Conservation (phyloP, 2,113 vertebrate genomes). For the Scopus umbretta region DNA sequence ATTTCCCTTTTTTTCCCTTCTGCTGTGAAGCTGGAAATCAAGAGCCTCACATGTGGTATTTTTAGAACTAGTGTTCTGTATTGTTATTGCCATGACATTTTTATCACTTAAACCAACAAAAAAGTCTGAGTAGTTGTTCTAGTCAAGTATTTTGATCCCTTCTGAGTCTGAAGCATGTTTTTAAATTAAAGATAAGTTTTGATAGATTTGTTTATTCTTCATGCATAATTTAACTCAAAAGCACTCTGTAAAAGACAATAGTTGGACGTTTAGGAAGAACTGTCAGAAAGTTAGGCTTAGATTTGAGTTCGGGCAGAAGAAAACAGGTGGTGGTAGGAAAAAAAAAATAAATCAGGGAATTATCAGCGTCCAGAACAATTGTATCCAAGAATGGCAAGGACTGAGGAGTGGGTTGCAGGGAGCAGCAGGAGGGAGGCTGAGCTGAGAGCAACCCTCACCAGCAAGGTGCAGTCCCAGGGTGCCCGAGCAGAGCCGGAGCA, state of each 20-base stretch:
- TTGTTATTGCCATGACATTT: neutral
- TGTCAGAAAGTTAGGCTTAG: neutral
- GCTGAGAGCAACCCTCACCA: no score
- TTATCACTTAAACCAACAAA: neutral
- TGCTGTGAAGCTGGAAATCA: neutral
- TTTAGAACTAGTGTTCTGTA: neutral
- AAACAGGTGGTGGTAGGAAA: neutral
- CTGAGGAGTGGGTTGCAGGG: neutral
- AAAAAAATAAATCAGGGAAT: neutral
- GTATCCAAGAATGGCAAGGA: no score
- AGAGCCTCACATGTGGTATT: neutral
- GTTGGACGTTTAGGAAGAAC: neutral
- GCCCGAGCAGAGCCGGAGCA: neutral
- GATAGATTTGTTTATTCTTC: neutral
- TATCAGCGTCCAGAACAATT: neutral
- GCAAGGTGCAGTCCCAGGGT: neutral
- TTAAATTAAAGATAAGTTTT: neutral
- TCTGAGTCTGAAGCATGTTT: neutral
- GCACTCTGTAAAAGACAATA: neutral
- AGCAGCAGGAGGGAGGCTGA: neutral
- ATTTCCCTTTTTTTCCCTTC: no score
- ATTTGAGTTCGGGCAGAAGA: neutral
- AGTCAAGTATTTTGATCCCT: neutral
- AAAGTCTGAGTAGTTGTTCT: neutral
- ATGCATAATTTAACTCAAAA: neutral